phyloP scores from a whole-genome alignment of 2,113 vertebrate species.

The Toxostoma redivivum region DNA sequence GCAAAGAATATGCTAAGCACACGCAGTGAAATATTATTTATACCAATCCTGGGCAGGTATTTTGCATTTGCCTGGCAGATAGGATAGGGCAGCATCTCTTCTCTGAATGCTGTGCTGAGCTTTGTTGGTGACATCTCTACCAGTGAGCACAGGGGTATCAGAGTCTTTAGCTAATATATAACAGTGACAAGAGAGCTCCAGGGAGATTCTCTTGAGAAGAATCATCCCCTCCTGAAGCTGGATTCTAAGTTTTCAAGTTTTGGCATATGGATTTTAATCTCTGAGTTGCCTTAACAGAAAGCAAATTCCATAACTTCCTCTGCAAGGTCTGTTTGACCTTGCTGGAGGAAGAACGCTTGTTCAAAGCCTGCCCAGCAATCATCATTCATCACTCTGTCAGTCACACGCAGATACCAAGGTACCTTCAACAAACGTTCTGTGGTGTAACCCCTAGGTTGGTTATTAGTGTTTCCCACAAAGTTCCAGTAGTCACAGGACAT shows the following conservation, averaged over 20 bases:
- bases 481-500: background rate
- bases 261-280: background rate
- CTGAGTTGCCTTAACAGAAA: background rate
- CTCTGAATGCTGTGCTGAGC: background rate
- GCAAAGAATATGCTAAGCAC: background rate
- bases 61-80: background rate
- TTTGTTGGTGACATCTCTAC: fast-evolving
- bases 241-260: background rate
- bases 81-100: background rate
- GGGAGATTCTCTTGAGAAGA: background rate
- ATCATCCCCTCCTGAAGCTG: background rate
- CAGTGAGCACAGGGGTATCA: background rate
- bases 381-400: constrained; percentile 40
- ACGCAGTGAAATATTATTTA: background rate
- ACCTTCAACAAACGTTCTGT: background rate
- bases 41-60: background rate
- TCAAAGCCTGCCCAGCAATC: constrained; percentile 20
- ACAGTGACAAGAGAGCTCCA: background rate
- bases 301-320: background rate
- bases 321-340: constrained; percentile 50
- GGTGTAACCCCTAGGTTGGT: background rate
- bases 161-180: background rate
- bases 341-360: background rate
- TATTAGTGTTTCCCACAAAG: constrained; percentile 40
- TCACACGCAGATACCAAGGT: background rate